Evolutionary conservation across 2,888 invertebrate species (phyloP), one percentile per base, ranked within the genome.

Genomic region (Thymelicus lineola): DNA sequence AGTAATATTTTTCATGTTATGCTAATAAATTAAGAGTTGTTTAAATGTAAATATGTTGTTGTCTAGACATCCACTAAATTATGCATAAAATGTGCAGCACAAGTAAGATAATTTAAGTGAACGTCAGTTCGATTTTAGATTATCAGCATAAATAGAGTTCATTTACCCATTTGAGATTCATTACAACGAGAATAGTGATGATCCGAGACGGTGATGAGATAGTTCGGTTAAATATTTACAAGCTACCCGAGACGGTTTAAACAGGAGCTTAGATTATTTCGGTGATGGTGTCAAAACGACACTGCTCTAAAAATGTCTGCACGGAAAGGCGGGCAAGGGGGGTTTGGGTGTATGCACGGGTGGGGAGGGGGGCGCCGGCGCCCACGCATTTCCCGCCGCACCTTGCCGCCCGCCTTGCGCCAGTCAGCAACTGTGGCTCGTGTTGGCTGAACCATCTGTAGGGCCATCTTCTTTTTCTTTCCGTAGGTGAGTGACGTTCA

Each of bases 381-480:
- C 90, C 89, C 82, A 90, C 91, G 90, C 90, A 84, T 73, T 76
- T 82, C 88, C 87, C 89, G 87, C 89, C 89, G 88, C 88, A 84
- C 90, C 91, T 91, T 91, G 83, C 92, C 93, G 90, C 91, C 90
- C 92, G 91, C 89, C 85, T 83, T 82, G 82, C 87, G 80, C 89
- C 90, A 92, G 91, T 93, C 93, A 93, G 93, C 91, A 89, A 87
- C 90, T 91, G 94, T 90, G 91, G 81, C 92, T 93, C 92, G 93
- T 91, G 93, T 92, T 92, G 94, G 94, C 94, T 96, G 95, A 96
- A 96, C 96, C 94, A 93, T 93, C 94, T 80, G 81, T 91, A 92
- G 93, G 92, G 93, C 93, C 92, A 90, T 88, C 91, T 83, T 86
- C 89, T 90, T 90, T 92, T 90, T 88, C 87, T 86, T 90, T 78